phyloP scores from a whole-genome alignment of 23 tunicate genomes.

The Botrylloides violaceus region DNA sequence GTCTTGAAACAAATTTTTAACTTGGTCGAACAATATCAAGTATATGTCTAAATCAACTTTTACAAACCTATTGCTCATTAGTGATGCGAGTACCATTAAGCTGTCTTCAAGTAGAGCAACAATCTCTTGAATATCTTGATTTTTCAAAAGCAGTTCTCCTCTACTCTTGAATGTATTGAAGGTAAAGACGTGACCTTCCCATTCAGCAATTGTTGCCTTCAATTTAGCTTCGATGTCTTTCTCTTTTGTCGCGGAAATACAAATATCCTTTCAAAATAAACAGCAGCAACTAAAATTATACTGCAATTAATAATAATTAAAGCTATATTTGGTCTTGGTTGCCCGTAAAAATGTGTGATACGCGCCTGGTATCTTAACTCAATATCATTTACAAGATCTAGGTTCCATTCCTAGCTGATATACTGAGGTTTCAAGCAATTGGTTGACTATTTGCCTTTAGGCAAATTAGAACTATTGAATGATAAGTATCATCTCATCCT shows the following conservation, averaged over 20 bases:
- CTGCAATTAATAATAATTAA: too few species aligned
- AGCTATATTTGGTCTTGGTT: too few species aligned
- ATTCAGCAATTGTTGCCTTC: constrained; percentile 74
- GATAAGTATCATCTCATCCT: too few species aligned
- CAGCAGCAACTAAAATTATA: too few species aligned
- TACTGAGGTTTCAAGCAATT: too few species aligned
- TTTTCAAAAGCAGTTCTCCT: constrained; percentile 84
- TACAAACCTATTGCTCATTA: constrained; percentile 71
- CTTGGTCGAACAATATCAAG: background rate
- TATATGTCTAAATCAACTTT: background rate
- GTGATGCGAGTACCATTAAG: constrained; percentile 77
- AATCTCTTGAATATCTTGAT: constrained; percentile 75
- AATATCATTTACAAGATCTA: too few species aligned
- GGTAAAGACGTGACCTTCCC: constrained; percentile 91
- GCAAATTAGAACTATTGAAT: too few species aligned
- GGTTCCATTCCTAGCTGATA: constrained; percentile 2
- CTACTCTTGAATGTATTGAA: constrained; percentile 77
- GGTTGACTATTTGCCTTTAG: too few species aligned
- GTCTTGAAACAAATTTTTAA: too few species aligned
- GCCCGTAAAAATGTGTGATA: too few species aligned
- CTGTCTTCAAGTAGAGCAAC: constrained; percentile 79
- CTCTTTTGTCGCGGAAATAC: constrained; percentile 89
- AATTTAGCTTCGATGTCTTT: constrained; percentile 94
- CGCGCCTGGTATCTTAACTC: too few species aligned
- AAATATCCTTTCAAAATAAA: constrained; percentile 48